Conservation (phyloP, 2,797 vertebrate genomes). For the Anolis apletophallus region DNA sequence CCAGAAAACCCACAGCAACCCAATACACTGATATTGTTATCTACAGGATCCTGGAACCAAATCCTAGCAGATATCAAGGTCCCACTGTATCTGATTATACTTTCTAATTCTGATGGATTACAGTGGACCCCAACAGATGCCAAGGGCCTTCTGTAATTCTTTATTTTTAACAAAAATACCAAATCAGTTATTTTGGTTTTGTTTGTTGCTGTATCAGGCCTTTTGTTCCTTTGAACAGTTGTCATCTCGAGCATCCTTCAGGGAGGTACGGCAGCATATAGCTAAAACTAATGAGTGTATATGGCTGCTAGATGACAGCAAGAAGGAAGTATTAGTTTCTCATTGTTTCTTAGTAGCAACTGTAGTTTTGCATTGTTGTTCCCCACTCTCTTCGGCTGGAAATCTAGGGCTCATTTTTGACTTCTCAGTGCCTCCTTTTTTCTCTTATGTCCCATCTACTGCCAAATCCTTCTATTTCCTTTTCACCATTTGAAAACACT, state of each 20-base stretch:
- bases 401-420: neutral
- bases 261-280: neutral
- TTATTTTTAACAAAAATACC: neutral
- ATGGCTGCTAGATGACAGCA: neutral
- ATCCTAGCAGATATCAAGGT: no score
- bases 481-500: slow-evolving; percentile 1
- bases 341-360: neutral
- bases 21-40: no score
- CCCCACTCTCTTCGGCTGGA: neutral
- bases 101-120: no score
- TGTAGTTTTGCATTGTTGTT: neutral
- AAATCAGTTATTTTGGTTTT: neutral
- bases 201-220: neutral
- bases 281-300: neutral
- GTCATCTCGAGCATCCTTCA: neutral
- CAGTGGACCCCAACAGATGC: no score
- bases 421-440: neutral
- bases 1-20: no score
- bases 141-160: no score
- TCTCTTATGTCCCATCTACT: neutral
- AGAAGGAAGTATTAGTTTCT: neutral
- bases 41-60: no score
- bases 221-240: neutral
- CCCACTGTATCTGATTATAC: no score
- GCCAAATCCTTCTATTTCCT: neutral